Evolutionary conservation across 1,140 invertebrate genomes (phyloP).

Genomic region (Neodiprion fabricii): DNA sequence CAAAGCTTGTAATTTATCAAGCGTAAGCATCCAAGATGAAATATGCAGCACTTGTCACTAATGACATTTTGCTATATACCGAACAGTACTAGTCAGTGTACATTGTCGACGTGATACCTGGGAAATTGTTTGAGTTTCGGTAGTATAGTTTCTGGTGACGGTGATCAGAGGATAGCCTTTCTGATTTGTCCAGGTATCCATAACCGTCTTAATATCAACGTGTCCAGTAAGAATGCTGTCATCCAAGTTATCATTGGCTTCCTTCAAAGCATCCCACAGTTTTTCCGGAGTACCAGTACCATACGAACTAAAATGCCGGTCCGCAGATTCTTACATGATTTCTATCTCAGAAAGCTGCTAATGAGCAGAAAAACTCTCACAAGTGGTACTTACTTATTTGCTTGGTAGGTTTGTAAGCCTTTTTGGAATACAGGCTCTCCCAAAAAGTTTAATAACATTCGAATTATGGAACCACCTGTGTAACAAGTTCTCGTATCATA

Average conservation of each 20-base stretch:
- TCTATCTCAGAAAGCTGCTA: neutral
- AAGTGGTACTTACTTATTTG: conserved; percentile 49
- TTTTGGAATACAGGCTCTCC: conserved; percentile 54
- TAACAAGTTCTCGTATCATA: conserved; percentile 18
- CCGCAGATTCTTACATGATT: neutral
- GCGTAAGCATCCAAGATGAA: too few relatives aligned
- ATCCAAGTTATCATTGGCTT: conserved; percentile 59
- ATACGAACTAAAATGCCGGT: conserved; percentile 45
- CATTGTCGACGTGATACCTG: conserved; percentile 47
- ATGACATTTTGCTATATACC: too few relatives aligned
- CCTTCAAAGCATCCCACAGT: conserved; percentile 77
- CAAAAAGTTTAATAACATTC: conserved; percentile 64
- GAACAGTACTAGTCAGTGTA: too few relatives aligned
- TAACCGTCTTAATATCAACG: conserved; percentile 60
- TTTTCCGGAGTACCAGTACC: conserved; percentile 68
- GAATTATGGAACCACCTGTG: conserved; percentile 64
- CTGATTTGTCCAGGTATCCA: conserved; percentile 75
- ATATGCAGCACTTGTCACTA: too few relatives aligned
- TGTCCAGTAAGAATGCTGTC: conserved; percentile 42
- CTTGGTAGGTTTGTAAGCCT: conserved; percentile 55
- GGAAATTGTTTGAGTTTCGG: conserved; percentile 52
- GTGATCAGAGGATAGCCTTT: conserved; percentile 73
- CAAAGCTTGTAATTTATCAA: too few relatives aligned
- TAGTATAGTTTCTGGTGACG: conserved; percentile 59
- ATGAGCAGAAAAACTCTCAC: neutral